phyloP scores from a whole-genome alignment of 2,113 vertebrate genomes.

The Pseudorasbora parva region DNA sequence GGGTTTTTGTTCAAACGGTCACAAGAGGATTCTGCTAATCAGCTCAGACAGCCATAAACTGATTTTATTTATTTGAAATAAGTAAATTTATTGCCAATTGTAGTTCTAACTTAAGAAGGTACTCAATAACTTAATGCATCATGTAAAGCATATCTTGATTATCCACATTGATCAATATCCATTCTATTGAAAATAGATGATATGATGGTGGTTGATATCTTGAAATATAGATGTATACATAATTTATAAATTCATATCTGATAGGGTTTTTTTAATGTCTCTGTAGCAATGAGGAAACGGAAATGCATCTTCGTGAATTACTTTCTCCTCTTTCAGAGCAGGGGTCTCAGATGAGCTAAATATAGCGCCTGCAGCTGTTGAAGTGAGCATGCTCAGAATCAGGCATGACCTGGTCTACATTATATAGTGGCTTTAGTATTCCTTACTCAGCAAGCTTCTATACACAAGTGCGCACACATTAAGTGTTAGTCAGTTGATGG shows the following conservation, averaged over 20 bases:
- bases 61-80: not conserved
- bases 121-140: not conserved
- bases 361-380: slow-evolving; percentile 70
- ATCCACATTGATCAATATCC: not conserved
- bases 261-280: not conserved
- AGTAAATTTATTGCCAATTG: not conserved
- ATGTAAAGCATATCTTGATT: not conserved
- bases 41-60: not conserved
- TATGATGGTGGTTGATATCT: not conserved
- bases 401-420: slow-evolving; percentile 47
- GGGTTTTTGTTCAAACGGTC: not conserved
- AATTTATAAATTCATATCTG: not conserved
- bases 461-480: not conserved
- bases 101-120: not conserved
- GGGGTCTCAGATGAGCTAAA: slow-evolving; percentile 65
- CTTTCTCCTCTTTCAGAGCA: slow-evolving; percentile 7
- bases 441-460: slow-evolving; percentile 27
- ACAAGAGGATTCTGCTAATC: not conserved
- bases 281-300: not conserved
- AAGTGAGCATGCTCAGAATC: slow-evolving; percentile 59
- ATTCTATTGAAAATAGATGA: not conserved
- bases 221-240: not conserved
- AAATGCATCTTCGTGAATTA: not conserved
- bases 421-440: slow-evolving; percentile 15
- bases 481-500: slow-evolving; percentile 2